phyloP scores from a whole-genome alignment of 2,113 vertebrate genomes.

The Prinia subflava region DNA sequence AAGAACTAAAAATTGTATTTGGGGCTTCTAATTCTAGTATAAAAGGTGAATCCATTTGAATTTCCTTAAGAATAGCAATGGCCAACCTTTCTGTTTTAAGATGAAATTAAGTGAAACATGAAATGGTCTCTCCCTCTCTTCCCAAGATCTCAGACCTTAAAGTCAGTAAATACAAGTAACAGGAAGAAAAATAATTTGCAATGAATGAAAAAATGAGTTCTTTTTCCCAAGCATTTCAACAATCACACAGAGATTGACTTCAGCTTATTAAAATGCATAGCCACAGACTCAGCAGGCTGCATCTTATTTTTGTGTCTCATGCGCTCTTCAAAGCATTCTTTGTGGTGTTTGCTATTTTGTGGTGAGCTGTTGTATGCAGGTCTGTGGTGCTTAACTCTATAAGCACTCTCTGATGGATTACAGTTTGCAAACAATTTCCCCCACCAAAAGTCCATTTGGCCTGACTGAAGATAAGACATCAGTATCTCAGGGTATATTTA shows the following conservation, averaged over 20 bases:
- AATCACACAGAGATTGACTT: neutral
- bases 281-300: neutral
- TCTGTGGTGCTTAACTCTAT: neutral
- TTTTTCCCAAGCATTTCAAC: neutral
- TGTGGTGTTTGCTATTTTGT: neutral
- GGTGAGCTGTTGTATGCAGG: neutral
- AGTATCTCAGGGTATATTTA: neutral
- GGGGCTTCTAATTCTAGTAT: neutral
- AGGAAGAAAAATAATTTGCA: neutral
- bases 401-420: conserved; percentile 31
- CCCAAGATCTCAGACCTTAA: neutral
- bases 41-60: neutral
- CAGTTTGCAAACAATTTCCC: conserved; percentile 7
- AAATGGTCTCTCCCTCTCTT: neutral
- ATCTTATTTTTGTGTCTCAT: neutral
- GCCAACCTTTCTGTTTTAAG: neutral
- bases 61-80: neutral
- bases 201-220: neutral
- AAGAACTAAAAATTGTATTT: neutral
- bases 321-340: neutral
- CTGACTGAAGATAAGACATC: conserved; percentile 29
- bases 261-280: neutral
- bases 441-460: conserved; percentile 4
- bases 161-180: neutral
- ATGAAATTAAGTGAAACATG: neutral